A percentile compares a stretch with the other conserved stretches of the same genome.
phyloP scores from a whole-genome alignment of 2,888 invertebrate genomes.

The Marasmarcha lunaedactyla region DNA sequence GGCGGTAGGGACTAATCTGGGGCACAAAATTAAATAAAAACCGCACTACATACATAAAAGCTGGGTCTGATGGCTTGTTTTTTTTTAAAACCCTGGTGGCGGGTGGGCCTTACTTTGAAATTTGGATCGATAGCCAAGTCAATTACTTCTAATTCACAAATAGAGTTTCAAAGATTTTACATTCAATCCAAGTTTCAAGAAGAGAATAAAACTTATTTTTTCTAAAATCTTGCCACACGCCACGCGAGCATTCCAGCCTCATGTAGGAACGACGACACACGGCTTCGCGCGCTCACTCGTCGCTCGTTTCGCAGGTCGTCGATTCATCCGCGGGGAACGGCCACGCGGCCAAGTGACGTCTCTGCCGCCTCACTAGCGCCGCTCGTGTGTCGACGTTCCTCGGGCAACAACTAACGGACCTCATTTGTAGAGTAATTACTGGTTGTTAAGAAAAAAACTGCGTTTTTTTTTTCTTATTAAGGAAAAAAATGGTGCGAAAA shows the following conservation, averaged over 20 bases:
- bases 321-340: constrained; percentile 51
- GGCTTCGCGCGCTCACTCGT: constrained; percentile 48
- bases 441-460: constrained; percentile 13
- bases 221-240: neutral
- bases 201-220: neutral
- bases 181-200: neutral
- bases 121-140: constrained; percentile 19
- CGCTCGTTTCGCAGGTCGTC: constrained; percentile 58
- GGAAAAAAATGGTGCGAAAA: constrained; percentile 1
- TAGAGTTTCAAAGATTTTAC: too few relatives aligned
- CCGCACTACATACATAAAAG: constrained; percentile 35
- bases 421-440: constrained; percentile 52
- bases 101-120: constrained; percentile 31
- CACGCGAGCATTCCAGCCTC: constrained; percentile 33
- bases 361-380: constrained; percentile 29
- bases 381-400: constrained; percentile 67
- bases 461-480: constrained; percentile 26
- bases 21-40: constrained; percentile 18
- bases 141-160: too few relatives aligned
- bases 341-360: constrained; percentile 51
- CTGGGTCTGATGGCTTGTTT: constrained; percentile 41
- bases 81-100: constrained; percentile 55
- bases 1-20: constrained; percentile 11
- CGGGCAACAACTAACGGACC: constrained; percentile 56
- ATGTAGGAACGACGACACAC: constrained; percentile 66